phyloP scores from a whole-genome alignment of 2,888 invertebrate genomes.

The Drosophila recens region DNA sequence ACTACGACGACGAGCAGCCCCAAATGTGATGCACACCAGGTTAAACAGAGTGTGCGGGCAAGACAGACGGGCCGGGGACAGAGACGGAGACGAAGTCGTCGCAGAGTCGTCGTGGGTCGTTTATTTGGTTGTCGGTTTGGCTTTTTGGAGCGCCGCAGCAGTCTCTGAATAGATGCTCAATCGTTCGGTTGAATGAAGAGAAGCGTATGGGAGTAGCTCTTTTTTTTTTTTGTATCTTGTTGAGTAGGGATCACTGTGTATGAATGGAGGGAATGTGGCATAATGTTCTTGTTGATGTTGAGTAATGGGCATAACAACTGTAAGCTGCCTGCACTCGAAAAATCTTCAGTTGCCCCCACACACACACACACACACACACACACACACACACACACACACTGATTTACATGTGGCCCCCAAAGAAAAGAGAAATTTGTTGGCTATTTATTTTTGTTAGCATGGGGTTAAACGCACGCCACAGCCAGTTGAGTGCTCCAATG shows the following conservation, averaged over 20 bases:
- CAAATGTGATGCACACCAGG: constrained; percentile 41
- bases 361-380: constrained; percentile 28
- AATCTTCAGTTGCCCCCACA: constrained; percentile 35
- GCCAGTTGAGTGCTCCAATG: constrained; percentile 47
- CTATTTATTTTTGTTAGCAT: constrained; percentile 57
- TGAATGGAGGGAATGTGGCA: constrained; percentile 69
- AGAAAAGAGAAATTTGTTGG: constrained; percentile 76
- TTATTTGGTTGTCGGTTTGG: constrained; percentile 70
- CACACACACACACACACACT: constrained; percentile 11
- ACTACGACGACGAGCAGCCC: constrained; percentile 43
- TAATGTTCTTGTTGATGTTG: constrained; percentile 80
- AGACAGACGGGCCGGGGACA: not conserved
- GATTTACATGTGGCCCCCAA: constrained; percentile 58
- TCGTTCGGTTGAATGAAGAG: constrained; percentile 78
- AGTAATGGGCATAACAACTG: constrained; percentile 79
- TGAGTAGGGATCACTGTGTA: constrained; percentile 50
- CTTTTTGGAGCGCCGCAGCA: constrained; percentile 61
- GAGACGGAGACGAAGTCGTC: constrained; percentile 30
- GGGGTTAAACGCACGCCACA: constrained; percentile 56
- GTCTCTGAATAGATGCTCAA: constrained; percentile 76
- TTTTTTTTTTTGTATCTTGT: not conserved
- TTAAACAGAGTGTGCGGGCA: constrained; percentile 10
- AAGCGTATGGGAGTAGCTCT: constrained; percentile 57
- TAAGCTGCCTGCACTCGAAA: constrained; percentile 70
- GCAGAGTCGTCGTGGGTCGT: constrained; percentile 69